Evolutionary conservation across 2,113 vertebrate genomes (phyloP).

Genomic region (Macaca fascicularis): T2T-MFA8v1.1 NC_088380.1:10786001-10786500

Average conservation of each 20-base stretch:
- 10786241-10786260: not conserved
- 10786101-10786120: not conserved
- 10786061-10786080: not conserved
- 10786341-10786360: not conserved
- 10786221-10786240: not conserved
- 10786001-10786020: not conserved
- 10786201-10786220: not conserved
- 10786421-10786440: not conserved
- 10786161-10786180: not conserved
- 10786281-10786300: not conserved
- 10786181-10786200: not conserved
- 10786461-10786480: not conserved
- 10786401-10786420: not conserved
- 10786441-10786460: not conserved
- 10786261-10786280: not conserved
- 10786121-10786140: not conserved
- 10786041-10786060: not conserved
- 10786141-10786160: not conserved
- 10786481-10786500: accelerated
- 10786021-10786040: not conserved
- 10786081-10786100: not conserved
- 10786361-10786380: not conserved
- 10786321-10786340: not conserved
- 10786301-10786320: not conserved
- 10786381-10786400: not conserved